These are phyloP conservation scores for Acipenser transmontanus DNA, from an alignment of 2,797 vertebrate genomes.

Conservation along the genomic window DNA sequence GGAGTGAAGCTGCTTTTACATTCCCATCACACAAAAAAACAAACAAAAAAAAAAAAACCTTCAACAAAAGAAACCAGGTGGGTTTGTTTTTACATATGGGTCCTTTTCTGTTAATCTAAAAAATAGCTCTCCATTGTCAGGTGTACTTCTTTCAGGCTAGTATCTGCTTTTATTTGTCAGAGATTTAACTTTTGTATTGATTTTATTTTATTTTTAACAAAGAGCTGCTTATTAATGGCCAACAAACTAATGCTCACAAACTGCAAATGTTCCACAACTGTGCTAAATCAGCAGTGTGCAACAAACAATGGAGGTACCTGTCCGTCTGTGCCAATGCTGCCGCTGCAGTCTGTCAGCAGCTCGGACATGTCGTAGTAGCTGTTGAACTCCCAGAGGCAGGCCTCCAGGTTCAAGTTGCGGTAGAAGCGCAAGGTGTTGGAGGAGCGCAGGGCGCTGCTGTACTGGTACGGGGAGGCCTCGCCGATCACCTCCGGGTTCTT, in stretches of 20 bases:
- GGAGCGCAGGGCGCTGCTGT: conserved; percentile 58
- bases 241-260: no score
- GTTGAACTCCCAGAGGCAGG: conserved; percentile 77
- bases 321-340: conserved; percentile 71
- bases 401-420: conserved; percentile 74
- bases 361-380: conserved; percentile 76
- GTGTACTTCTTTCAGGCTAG: no score
- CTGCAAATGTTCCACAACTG: no score
- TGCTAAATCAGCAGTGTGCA: no score
- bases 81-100: not conserved
- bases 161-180: no score
- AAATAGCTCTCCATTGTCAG: not conserved
- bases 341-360: conserved; percentile 69
- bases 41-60: not conserved
- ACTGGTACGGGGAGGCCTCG: conserved; percentile 72
- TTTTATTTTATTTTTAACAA: not conserved
- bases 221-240: no score
- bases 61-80: not conserved
- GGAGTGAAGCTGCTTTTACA: not conserved
- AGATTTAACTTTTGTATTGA: not conserved
- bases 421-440: conserved; percentile 72
- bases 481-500: conserved; percentile 73
- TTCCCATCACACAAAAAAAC: not conserved
- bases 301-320: conserved; percentile 48
- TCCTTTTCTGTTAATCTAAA: no score